Conservation (phyloP, 2,113 vertebrate genomes). For the Camarhynchus parvulus region DNA sequence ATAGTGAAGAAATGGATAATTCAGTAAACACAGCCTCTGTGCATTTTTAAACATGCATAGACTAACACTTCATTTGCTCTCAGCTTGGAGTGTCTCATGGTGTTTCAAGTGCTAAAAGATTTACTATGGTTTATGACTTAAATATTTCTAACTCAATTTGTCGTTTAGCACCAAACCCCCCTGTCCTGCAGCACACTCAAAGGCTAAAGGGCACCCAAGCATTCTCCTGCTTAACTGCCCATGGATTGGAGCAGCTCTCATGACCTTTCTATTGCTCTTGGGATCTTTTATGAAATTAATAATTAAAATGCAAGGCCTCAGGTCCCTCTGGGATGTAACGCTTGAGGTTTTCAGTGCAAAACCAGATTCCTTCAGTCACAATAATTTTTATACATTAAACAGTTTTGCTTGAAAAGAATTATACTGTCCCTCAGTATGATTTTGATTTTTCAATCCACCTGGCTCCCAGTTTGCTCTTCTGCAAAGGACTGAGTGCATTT, state of each 20-base stretch:
- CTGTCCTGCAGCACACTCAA: conserved; percentile 66
- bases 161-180: conserved; percentile 75
- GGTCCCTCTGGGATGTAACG: not conserved
- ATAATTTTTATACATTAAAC: not conserved
- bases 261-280: conserved; percentile 30
- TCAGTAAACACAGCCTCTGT: conserved; percentile 21
- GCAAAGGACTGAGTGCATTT: not conserved
- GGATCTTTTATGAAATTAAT: conserved; percentile 35
- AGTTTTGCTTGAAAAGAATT: not conserved
- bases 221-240: conserved; percentile 49
- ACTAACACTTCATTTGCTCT: conserved; percentile 69
- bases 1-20: conserved; percentile 27
- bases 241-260: not conserved
- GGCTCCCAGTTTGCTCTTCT: not conserved
- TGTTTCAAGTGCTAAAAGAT: conserved; percentile 73
- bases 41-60: conserved; percentile 38
- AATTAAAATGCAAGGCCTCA: conserved; percentile 22
- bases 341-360: not conserved
- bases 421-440: not conserved
- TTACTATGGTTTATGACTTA: conserved; percentile 77
- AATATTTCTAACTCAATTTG: conserved; percentile 81
- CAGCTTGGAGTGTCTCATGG: conserved; percentile 38
- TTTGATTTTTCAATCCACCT: not conserved
- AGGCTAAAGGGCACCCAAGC: conserved; percentile 70
- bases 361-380: not conserved